phyloP scores from a whole-genome alignment of 2,888 invertebrate species.

The Melikaiella ostensackeni region DNA sequence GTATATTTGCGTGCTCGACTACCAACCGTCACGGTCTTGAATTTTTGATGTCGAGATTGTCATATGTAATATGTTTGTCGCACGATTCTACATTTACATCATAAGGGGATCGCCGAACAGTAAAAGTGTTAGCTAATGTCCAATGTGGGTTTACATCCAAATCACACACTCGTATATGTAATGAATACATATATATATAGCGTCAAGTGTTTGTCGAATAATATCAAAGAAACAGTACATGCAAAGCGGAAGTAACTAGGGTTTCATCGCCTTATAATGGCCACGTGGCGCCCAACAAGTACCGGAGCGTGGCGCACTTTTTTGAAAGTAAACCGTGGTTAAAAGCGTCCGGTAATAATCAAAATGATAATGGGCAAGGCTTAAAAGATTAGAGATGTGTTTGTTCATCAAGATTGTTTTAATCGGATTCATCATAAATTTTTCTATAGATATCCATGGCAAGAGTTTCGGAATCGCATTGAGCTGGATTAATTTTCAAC shows the following conservation, averaged over 20 bases:
- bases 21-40: not conserved
- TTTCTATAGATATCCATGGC: too few species aligned
- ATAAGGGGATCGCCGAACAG: not conserved
- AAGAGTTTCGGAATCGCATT: too few species aligned
- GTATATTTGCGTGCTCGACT: conserved; percentile 14
- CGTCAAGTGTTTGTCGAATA: conserved; percentile 9
- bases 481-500: too few species aligned
- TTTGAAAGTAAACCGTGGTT: conserved; percentile 9
- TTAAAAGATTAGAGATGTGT: conserved; percentile 14
- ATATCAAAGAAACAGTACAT: conserved; percentile 12
- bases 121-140: not conserved
- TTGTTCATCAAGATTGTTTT: conserved; percentile 14
- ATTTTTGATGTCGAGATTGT: not conserved
- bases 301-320: conserved; percentile 19
- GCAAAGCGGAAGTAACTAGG: conserved; percentile 23
- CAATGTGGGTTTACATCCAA: conserved; percentile 9
- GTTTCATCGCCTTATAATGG: conserved; percentile 19
- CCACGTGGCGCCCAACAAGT: conserved; percentile 28
- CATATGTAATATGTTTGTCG: not conserved
- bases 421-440: not conserved
- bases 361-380: not conserved
- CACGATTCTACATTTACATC: not conserved
- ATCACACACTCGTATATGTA: not conserved
- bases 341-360: conserved; percentile 13
- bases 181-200: not conserved